Evolutionary conservation across 2,888 invertebrate genomes (phyloP).

Genomic region (Sphaeridia pumilis): DNA sequence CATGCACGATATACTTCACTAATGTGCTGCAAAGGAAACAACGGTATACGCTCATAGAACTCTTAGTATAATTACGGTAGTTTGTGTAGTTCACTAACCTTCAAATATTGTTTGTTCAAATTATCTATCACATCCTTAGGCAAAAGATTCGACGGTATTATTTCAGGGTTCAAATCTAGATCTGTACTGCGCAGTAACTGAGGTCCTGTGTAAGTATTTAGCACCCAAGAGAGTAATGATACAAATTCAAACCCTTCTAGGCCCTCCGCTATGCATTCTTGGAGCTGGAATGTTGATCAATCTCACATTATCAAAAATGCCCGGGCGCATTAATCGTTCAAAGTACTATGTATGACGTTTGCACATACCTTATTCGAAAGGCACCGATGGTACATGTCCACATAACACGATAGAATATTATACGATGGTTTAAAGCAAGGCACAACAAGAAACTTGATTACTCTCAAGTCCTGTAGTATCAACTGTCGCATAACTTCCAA

Average conservation of each 20-base stretch:
- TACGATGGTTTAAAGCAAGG: conserved; percentile 95
- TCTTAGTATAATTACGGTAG: not conserved
- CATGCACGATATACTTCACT: conserved; percentile 83
- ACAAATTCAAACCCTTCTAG: conserved; percentile 95
- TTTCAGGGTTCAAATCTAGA: conserved; percentile 55
- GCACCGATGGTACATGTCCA: conserved; percentile 85
- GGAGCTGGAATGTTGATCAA: conserved; percentile 47
- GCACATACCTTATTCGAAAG: conserved; percentile 62
- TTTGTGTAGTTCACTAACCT: conserved; percentile 40
- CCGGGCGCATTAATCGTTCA: too few relatives aligned
- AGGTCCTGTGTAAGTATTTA: conserved; percentile 76
- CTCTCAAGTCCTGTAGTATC: conserved; percentile 78
- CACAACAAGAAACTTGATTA: conserved; percentile 76
- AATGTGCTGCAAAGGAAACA: conserved; percentile 52
- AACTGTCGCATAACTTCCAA: conserved; percentile 73
- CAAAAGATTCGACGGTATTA: conserved; percentile 59
- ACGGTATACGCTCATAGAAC: not conserved
- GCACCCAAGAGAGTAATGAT: conserved; percentile 80
- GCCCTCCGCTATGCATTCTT: conserved; percentile 75
- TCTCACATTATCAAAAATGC: too few relatives aligned
- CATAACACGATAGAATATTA: conserved; percentile 79
- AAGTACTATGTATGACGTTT: not conserved
- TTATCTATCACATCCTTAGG: conserved; percentile 59
- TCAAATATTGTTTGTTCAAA: conserved; percentile 70
- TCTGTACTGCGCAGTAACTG: conserved; percentile 83